Base-by-base conservation (phyloP, 2,888 invertebrate genomes). In the Lithophane ornitopus region DNA sequence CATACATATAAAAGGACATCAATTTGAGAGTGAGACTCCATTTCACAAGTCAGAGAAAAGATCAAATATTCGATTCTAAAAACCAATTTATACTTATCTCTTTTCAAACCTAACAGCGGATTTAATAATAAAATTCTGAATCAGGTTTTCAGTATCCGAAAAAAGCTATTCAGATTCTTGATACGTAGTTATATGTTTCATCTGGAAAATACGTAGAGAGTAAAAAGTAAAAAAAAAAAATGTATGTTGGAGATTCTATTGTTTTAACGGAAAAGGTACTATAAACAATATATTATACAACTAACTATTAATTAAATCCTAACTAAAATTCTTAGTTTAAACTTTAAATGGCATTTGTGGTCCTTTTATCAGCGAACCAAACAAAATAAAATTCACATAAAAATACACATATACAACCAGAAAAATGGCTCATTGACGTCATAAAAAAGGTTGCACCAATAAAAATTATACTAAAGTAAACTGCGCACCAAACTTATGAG, bases 391-490 rank as follows among this genome's bases (percentile, higher is more conserved):
- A 49, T 62, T 34, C 22, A 67, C 2, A n/a, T 39, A 77, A 58
- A 65, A 65, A 72, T 52, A 22, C 56, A 65, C 49, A 22, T 11
- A 46, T 11, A 46, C 12, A 19, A 34, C 67, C 58, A 61, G 68
- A 76, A 70, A 73, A 70, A 73, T 52, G 46, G 3, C 41, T 22
- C 49, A 26, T 34, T 28, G n/a, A 46, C 28, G 22, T 41, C 19
- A 34, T 71, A 71, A 74, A 82, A 78, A 83, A 34, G 54, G 46
- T 61, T 26, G 39, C 22, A 54, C 67, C 61, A 73, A 81, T 81
- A 84, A 84, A 81, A 84, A 74, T 67, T 66, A 74, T 62, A 70
- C 34, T 46, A 61, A 83, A 83, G 9, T 67, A 81, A 56, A 68
- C 63, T n/a, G 41, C 62, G 9, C 54, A 73, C 16, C 44, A 70